Conservation (phyloP, 2,113 vertebrate genomes). For the Heliornis fulica region DNA sequence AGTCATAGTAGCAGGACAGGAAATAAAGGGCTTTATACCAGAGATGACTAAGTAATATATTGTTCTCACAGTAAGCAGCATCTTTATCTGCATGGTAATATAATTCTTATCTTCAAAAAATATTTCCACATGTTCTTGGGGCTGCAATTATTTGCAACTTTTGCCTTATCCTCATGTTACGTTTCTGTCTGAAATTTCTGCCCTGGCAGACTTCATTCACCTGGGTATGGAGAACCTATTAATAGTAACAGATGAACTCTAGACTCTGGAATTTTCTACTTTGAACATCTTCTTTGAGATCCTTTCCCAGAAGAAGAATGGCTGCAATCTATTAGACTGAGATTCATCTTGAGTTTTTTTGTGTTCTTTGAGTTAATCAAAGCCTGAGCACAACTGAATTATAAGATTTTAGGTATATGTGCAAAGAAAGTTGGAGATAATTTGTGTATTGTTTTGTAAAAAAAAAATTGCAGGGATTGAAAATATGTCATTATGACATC, state of each 20-base stretch:
- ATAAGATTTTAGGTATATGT: not conserved
- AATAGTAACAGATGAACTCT: not conserved
- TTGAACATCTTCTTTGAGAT: not conserved
- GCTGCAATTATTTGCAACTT: not conserved
- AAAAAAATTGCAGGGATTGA: not conserved
- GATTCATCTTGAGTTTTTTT: not conserved
- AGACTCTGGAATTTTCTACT: not conserved
- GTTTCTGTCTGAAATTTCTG: not conserved
- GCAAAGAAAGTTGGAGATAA: not conserved
- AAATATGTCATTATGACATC: not conserved
- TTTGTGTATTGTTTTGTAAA: not conserved
- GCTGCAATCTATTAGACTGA: not conserved
- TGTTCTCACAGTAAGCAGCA: not conserved
- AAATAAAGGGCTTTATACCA: not conserved
- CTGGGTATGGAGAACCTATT: not conserved
- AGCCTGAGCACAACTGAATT: not conserved
- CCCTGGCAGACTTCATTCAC: not conserved
- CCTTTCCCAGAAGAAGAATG: not conserved
- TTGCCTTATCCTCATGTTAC: not conserved
- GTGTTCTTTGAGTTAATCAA: not conserved
- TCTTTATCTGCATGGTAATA: not conserved
- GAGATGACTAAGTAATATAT: not conserved
- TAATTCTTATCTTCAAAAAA: not conserved
- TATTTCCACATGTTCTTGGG: too few relatives aligned
- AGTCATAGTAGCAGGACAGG: not conserved